Evolutionary conservation across 2,797 vertebrate species (phyloP).

Genomic region (Pangasius macronema): DNA sequence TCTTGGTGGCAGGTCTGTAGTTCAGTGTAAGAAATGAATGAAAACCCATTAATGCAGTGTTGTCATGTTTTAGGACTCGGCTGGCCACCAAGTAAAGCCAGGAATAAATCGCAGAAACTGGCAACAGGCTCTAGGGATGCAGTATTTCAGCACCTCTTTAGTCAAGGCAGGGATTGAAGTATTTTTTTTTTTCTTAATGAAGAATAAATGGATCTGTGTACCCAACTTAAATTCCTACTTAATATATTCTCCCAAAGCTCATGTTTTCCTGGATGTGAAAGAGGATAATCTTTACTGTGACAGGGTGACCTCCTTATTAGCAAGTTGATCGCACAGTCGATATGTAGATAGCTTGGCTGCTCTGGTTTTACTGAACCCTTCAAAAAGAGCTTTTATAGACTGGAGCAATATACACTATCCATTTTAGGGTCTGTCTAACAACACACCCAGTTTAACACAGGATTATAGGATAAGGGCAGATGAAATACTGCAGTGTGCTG

Average conservation of each 20-base stretch:
- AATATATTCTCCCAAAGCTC: neutral
- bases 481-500: conserved; percentile 11
- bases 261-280: neutral
- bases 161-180: neutral
- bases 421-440: conserved; percentile 1
- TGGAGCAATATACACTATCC: neutral
- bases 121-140: neutral
- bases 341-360: neutral
- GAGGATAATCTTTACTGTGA: neutral
- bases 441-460: neutral
- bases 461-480: conserved; percentile 16
- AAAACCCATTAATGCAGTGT: neutral
- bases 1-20: neutral
- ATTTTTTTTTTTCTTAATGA: neutral
- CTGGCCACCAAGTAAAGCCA: neutral
- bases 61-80: neutral
- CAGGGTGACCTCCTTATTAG: neutral
- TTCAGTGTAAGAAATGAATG: neutral
- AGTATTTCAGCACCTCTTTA: neutral
- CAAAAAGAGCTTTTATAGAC: neutral
- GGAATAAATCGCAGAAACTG: neutral
- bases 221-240: neutral
- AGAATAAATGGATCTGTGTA: neutral
- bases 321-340: neutral
- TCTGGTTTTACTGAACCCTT: neutral